Evolutionary conservation across 2,113 vertebrate genomes (phyloP), one percentile per base, ranked within the genome.

Genomic region (Lathamus discolor): DNA sequence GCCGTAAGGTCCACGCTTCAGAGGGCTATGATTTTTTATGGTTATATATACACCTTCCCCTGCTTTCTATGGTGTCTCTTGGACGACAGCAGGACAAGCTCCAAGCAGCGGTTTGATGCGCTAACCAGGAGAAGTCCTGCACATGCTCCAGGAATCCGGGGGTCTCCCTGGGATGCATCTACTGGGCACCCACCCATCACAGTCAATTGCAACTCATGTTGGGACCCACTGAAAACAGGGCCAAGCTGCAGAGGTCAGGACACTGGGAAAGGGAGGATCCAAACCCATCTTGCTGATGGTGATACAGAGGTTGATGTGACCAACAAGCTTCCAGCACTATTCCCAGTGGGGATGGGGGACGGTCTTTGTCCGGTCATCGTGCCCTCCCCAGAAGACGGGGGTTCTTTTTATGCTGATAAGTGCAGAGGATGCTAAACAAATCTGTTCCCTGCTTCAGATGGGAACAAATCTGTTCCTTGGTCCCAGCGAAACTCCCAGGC

Each of bases 231-330:
- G 91, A 43, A 29, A 46, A 15, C 0, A 1, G 61, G 37, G 3
- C 13, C 1, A 13, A 16, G 35, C 13, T 2, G 33, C 7, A 20
- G 41, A 13, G 9, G 52, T 13, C 27, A 3, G 57, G 72, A 22
- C 4, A 2, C 0, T 0, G 23, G 43, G n/a, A 67, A 17, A 18
- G 3, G 14, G 39, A 29, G 1, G 4, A 5, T 28, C 52, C 41
- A 55, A 79, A 55, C 7, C 57, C 22, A 5, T 11, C 46, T 11
- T 2, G 2, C 52, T 9, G 62, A 8, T 3, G 75, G 29, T 6
- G 49, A 75, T 7, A 31, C 3, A 3, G 0, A 8, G 19, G 6
- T 16, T 24, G 55, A n/a, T 6, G 27, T 57, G 13, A 59, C n/a
- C 48, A 33, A n/a, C 77, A 63, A 89, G 18, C 49, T 17, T 2